Base-by-base conservation (phyloP, 2,113 vertebrate species). In the Hippolais icterina region DNA sequence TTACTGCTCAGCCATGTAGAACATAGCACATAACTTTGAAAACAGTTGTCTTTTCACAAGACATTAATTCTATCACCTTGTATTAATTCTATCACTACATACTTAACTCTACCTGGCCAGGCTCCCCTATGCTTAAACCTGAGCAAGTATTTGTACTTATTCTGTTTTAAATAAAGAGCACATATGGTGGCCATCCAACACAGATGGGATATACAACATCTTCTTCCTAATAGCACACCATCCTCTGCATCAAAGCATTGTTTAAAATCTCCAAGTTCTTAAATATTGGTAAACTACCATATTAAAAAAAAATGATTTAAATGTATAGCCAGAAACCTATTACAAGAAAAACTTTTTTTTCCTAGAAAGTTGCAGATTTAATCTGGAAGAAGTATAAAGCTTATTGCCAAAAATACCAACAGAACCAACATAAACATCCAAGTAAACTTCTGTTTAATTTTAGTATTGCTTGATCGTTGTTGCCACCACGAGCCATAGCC, bases 331-430 rank as follows among this genome's bases (percentile, higher is more conserved):
- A 91, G 92, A 88, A 94, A 35, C 27, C 57, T 95, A 76, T 79
- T 77, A 54, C 16, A 28, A 92, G 70, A 90, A 11, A 87, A 77
- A 44, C 61, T 65, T 22, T 59, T 87, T 83, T 90, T 23, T 60
- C 75, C 23, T 47, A 50, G 10, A 18, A 94, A 79, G 33, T 41
- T n/a, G 71, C 11, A 57, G 9, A 47, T 54, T 64, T 85, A 39
- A 68, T 52, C 46, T 53, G 33, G 13, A 90, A 82, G 74, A 87
- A 87, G 17, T 31, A 46, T 57, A 83, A 93, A 90, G 46, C 27
- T 31, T 28, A 49, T 31, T 63, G 33, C n/a, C 81, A 89, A 96
- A 95, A 97, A 78, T 59, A 89, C n/a, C n/a, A n/a, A n/a, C n/a
- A 83, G 18, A 86, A 56, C 42, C 86, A 79, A 90, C 22, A 86